Conservation (phyloP, 2,888 invertebrate genomes). For the Clistopyga incitator region DNA sequence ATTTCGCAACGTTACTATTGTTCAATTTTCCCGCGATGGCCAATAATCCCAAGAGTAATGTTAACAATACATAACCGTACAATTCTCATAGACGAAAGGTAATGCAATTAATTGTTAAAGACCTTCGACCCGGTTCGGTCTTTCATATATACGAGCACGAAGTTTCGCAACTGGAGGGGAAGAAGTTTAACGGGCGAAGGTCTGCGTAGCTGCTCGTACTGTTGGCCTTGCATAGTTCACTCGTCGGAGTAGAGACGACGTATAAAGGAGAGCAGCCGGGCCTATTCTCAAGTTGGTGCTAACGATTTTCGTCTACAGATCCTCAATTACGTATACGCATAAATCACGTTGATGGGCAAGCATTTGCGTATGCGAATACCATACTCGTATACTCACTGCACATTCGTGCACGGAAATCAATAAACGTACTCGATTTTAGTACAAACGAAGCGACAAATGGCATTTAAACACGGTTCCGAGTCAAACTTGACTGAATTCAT, state of each 20-base stretch:
- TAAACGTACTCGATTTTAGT: neutral
- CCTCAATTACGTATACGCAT: neutral
- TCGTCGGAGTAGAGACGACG: conserved; percentile 25
- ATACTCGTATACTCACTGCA: neutral
- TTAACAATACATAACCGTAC: neutral
- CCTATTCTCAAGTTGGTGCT: conserved; percentile 31
- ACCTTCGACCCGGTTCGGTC: conserved; percentile 61
- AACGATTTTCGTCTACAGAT: conserved; percentile 13
- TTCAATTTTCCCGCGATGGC: conserved; percentile 27
- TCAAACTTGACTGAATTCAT: too few species aligned
- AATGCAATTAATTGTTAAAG: conserved; percentile 63
- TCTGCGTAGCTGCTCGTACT: conserved; percentile 40
- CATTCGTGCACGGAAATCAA: neutral
- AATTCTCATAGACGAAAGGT: conserved; percentile 31
- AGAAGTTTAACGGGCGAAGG: conserved; percentile 65
- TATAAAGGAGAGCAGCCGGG: neutral
- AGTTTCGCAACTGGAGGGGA: conserved; percentile 52
- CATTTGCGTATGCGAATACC: neutral
- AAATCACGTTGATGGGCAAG: neutral
- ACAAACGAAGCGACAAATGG: neutral
- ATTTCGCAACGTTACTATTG: neutral
- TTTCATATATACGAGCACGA: conserved; percentile 44
- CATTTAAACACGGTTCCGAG: neutral
- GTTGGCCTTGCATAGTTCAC: conserved; percentile 56
- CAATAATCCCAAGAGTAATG: conserved; percentile 36